These are phyloP conservation scores for Blastomussa wellsi DNA, from an alignment of 92 coral and sea anemone genomes.

Conservation along the genomic window DNA sequence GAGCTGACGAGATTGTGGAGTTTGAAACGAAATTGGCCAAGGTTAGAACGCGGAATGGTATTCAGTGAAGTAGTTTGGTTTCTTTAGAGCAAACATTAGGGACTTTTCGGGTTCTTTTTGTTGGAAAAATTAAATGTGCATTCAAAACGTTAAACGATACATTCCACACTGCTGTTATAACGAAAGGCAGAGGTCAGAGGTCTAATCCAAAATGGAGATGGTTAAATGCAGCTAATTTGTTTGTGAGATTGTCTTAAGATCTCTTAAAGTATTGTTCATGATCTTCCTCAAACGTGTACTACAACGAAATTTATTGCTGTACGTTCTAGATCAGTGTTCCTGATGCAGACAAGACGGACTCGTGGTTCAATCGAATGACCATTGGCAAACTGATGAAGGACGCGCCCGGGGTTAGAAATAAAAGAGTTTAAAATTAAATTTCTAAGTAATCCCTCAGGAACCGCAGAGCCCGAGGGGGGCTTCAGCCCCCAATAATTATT, in stretches of 20 bases:
- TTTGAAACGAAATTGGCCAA: slow-evolving; percentile 88
- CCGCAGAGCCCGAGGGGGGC: no score
- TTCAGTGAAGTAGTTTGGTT: not conserved
- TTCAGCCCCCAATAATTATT: no score
- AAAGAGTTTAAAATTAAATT: not conserved
- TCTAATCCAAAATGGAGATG: no score
- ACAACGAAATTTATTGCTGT: not conserved
- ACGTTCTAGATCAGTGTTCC: slow-evolving; percentile 88
- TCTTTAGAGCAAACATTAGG: no score
- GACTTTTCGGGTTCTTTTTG: no score
- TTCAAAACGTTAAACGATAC: no score
- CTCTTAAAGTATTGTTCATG: not conserved
- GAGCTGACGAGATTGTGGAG: slow-evolving; percentile 83
- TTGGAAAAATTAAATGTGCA: no score
- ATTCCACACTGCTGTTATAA: no score
- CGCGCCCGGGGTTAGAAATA: slow-evolving; percentile 87
- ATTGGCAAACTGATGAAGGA: slow-evolving; percentile 71
- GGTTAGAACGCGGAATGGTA: slow-evolving; percentile 33
- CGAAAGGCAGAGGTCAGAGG: no score
- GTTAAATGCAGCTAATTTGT: no score
- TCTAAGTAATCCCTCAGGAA: not conserved
- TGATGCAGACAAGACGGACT: slow-evolving; percentile 94
- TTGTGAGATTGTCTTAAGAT: no score
- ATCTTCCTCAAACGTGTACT: not conserved
- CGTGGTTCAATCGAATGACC: slow-evolving; percentile 95